Evolutionary conservation across 2,888 invertebrate species (phyloP).

Genomic region (Dioctria rufipes): DNA sequence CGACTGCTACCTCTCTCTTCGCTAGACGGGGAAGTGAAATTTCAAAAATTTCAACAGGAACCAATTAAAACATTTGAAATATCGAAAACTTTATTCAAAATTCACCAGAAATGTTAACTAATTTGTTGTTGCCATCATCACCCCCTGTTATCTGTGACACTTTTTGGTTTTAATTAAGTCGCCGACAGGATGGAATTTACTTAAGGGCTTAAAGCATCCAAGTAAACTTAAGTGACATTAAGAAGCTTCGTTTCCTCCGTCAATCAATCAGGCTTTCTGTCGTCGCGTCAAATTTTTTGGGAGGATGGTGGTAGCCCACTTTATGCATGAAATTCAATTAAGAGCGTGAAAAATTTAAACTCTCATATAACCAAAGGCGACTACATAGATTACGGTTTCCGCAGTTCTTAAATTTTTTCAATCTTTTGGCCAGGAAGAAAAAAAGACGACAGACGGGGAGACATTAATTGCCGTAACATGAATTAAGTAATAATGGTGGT

Average conservation of each 20-base stretch:
- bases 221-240: slow-evolving; percentile 45
- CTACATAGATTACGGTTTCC: not conserved
- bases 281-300: slow-evolving; percentile 42
- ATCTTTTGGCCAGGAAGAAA: not conserved
- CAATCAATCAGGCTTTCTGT: slow-evolving; percentile 51
- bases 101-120: slow-evolving; percentile 19
- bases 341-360: slow-evolving; percentile 38
- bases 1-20: too few relatives aligned
- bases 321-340: slow-evolving; percentile 48
- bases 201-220: slow-evolving; percentile 48
- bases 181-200: slow-evolving; percentile 45
- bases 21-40: too few relatives aligned
- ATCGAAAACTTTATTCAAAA: not conserved
- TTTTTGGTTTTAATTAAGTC: slow-evolving; percentile 51
- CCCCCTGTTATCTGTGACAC: slow-evolving; percentile 41
- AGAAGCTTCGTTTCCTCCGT: slow-evolving; percentile 33
- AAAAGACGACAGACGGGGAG: not conserved
- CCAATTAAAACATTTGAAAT: too few relatives aligned
- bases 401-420: not conserved
- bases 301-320: slow-evolving; percentile 5
- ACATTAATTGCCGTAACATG: slow-evolving; percentile 1
- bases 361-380: not conserved
- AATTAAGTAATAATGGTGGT: slow-evolving; percentile 11
- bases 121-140: slow-evolving; percentile 13
- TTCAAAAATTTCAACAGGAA: too few relatives aligned